Percentiles rank a stretch among this genome's conserved stretches.
Conservation (phyloP, 1,140 invertebrate genomes). For the Drosophila cardini region DNA sequence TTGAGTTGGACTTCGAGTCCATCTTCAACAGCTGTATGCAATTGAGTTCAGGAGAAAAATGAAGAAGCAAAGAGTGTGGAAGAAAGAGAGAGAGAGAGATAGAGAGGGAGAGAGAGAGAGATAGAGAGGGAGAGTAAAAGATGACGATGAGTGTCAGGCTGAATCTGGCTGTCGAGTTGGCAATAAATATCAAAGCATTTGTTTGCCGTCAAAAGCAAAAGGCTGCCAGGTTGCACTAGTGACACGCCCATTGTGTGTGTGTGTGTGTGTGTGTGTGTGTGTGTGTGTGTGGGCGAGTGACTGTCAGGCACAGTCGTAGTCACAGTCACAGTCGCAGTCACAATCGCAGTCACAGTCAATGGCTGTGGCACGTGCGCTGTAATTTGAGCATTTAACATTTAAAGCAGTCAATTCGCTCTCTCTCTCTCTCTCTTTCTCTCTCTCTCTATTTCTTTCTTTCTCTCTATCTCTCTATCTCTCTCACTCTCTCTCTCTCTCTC, state of each 20-base stretch:
- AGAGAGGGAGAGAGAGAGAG: no score
- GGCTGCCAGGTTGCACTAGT: constrained; percentile 50
- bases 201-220: constrained; percentile 77
- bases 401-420: constrained; percentile 66
- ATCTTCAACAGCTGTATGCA: not conserved
- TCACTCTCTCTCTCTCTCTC: not conserved
- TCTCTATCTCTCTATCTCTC: not conserved
- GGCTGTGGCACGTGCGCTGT: constrained; percentile 72
- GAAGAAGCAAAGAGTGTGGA: not conserved
- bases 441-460: no score
- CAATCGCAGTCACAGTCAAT: constrained; percentile 47
- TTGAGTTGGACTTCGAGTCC: not conserved
- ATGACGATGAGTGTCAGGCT: constrained; percentile 25
- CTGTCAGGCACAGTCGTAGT: constrained; percentile 42
- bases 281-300: constrained; percentile 11
- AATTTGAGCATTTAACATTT: constrained; percentile 81
- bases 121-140: not conserved
- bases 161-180: constrained; percentile 37
- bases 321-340: constrained; percentile 48
- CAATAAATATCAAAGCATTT: constrained; percentile 83
- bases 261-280: constrained; percentile 10
- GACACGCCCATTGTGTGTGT: constrained; percentile 60
- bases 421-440: constrained; percentile 5
- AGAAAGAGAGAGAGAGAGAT: not conserved
- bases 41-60: not conserved